Percentiles rank a stretch among this genome's conserved stretches.
These are phyloP conservation scores for Adoxophyes honmai DNA, from an alignment of 1,140 invertebrate species.

Conservation along the genomic window DNA sequence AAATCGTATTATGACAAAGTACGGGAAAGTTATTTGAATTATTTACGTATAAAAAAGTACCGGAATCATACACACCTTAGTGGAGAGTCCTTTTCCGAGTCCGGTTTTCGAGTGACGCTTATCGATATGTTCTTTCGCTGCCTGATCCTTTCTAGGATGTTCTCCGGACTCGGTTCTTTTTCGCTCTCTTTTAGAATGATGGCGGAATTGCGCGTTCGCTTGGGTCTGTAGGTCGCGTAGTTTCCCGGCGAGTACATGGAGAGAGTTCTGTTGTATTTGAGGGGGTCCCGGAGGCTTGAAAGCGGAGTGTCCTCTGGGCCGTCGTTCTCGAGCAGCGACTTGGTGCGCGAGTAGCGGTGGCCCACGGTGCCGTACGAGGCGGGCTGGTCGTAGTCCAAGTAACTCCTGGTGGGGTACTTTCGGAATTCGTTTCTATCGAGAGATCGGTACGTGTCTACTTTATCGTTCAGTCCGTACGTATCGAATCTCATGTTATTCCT, in stretches of 20 bases:
- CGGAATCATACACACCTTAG: conserved; percentile 67
- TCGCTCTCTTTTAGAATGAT: conserved; percentile 73
- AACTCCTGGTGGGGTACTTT: conserved; percentile 61
- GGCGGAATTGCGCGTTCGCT: conserved; percentile 67
- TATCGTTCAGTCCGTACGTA: conserved; percentile 53
- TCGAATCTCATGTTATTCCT: conserved; percentile 56
- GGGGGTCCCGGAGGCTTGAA: conserved; percentile 48
- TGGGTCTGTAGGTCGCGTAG: conserved; percentile 73
- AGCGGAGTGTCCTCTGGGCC: conserved; percentile 41
- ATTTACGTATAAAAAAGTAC: conserved; percentile 64
- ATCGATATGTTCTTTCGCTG: conserved; percentile 70
- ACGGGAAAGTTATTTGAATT: conserved; percentile 67
- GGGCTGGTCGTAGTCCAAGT: conserved; percentile 64
- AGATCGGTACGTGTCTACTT: conserved; percentile 66
- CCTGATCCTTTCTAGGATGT: conserved; percentile 72
- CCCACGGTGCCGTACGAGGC: conserved; percentile 42
- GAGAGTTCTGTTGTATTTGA: conserved; percentile 66
- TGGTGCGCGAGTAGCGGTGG: conserved; percentile 64
- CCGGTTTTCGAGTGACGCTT: conserved; percentile 66
- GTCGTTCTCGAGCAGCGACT: conserved; percentile 68
- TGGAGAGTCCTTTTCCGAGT: conserved; percentile 56
- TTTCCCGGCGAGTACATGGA: conserved; percentile 71
- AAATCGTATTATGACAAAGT: conserved; percentile 53
- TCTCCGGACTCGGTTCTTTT: conserved; percentile 71
- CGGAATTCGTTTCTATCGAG: conserved; percentile 68